phyloP scores from a whole-genome alignment of 1,140 invertebrate species.

The Cydia amplana region DNA sequence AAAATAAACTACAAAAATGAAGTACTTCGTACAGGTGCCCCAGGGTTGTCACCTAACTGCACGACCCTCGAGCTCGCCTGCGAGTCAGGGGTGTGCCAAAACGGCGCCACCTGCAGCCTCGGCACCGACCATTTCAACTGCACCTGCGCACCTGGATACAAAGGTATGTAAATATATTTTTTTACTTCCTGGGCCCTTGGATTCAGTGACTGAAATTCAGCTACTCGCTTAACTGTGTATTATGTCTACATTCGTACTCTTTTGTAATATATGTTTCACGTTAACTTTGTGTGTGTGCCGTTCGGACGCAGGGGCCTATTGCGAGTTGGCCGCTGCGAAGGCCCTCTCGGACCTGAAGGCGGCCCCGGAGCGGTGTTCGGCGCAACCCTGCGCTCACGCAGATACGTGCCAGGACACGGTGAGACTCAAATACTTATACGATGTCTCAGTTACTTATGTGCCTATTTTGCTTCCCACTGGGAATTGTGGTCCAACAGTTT shows the following conservation, averaged over 20 bases:
- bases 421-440: conserved; percentile 67
- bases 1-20: too few species aligned
- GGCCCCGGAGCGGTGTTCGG: conserved; percentile 77
- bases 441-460: too few species aligned
- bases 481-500: too few species aligned
- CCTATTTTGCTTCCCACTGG: too few species aligned
- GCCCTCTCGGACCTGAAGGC: conserved; percentile 73
- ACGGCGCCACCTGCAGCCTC: conserved; percentile 79
- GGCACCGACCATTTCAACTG: conserved; percentile 82
- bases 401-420: conserved; percentile 82
- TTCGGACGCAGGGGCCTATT: conserved; percentile 81
- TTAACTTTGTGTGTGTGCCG: conserved; percentile 50
- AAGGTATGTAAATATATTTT: conserved; percentile 66
- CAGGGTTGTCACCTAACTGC: conserved; percentile 84
- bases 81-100: conserved; percentile 64
- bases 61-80: conserved; percentile 83
- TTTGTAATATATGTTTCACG: too few species aligned
- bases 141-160: conserved; percentile 83
- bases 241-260: too few species aligned
- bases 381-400: conserved; percentile 81
- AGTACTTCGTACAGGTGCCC: conserved; percentile 81
- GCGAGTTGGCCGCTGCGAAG: conserved; percentile 78
- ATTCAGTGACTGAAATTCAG: too few species aligned
- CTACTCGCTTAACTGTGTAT: too few species aligned
- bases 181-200: too few species aligned